Conservation (phyloP, 2,888 invertebrate genomes). For the Nebria brevicollis region DNA sequence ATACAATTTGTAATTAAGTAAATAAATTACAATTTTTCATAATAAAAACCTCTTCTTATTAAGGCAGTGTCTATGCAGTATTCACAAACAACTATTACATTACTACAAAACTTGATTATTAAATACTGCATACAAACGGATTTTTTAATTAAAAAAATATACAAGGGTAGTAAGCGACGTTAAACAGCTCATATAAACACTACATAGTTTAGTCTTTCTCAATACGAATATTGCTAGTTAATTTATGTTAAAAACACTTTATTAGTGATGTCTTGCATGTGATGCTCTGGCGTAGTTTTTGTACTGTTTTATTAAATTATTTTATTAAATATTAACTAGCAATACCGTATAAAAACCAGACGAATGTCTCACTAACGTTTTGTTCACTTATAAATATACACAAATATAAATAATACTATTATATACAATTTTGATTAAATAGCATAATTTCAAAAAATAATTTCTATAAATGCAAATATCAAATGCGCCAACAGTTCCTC, state of each 20-base stretch:
- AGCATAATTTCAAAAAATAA: conserved; percentile 30
- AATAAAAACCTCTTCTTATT: conserved; percentile 32
- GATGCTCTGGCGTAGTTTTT: conserved; percentile 29
- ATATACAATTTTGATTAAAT: conserved; percentile 38
- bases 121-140: conserved; percentile 35
- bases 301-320: conserved; percentile 7
- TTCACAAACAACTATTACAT: conserved; percentile 27
- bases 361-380: conserved; percentile 42
- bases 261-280: conserved; percentile 31
- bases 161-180: conserved; percentile 36
- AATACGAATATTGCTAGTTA: conserved; percentile 41
- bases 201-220: conserved; percentile 2
- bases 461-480: conserved; percentile 35
- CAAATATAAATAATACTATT: conserved; percentile 43
- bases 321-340: conserved; percentile 25
- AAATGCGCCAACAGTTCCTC: conserved; percentile 31
- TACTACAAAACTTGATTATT: conserved; percentile 20
- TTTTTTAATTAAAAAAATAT: conserved; percentile 31
- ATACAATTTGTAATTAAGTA: conserved; percentile 38
- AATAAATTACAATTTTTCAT: conserved; percentile 25
- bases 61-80: conserved; percentile 44
- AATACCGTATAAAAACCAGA: conserved; percentile 41
- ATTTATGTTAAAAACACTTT: conserved; percentile 22
- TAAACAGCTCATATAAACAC: conserved; percentile 36
- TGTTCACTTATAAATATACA: conserved; percentile 37